Evolutionary conservation across 1,140 invertebrate genomes (phyloP).

Genomic region (Nasonia vitripennis): DNA sequence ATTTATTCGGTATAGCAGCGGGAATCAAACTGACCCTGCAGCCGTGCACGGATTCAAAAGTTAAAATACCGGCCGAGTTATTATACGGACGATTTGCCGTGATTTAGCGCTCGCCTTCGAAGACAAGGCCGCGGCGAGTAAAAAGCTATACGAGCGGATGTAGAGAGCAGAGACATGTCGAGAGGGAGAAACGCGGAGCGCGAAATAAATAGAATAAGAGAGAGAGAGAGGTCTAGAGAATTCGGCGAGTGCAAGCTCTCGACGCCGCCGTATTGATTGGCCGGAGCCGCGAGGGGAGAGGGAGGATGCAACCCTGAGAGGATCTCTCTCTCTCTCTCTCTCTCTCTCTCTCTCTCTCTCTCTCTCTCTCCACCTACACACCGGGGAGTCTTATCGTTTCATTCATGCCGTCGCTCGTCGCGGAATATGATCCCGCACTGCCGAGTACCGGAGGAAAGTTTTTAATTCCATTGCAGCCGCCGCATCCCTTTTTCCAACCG

Average conservation of each 20-base stretch:
- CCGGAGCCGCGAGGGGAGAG: not conserved
- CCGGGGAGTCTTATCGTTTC: conserved; percentile 38
- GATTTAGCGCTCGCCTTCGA: not conserved
- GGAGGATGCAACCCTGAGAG: conserved; percentile 1
- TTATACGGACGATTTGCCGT: not conserved
- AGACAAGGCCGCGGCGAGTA: not conserved
- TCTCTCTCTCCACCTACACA: not conserved
- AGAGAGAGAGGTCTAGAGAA: conserved; percentile 24
- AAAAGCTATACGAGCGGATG: not conserved
- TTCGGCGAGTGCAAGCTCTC: conserved; percentile 39
- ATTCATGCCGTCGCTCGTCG: conserved; percentile 40
- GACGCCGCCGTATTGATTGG: conserved; percentile 49
- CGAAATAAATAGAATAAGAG: conserved; percentile 30
- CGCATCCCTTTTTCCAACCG: too few relatives aligned
- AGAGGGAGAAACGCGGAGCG: not conserved
- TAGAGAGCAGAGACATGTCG: not conserved
- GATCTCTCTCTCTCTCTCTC: not conserved
- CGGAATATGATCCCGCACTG: not conserved
- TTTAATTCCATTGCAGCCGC: not conserved
- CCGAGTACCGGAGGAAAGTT: not conserved
- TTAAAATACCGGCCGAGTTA: not conserved
- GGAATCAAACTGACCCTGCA: not conserved
- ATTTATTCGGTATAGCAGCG: conserved; percentile 26
- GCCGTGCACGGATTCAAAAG: too few relatives aligned
- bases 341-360: not conserved